Evolutionary conservation across 2,113 vertebrate genomes (phyloP).

Genomic region (Bolborhynchus lineola): DNA sequence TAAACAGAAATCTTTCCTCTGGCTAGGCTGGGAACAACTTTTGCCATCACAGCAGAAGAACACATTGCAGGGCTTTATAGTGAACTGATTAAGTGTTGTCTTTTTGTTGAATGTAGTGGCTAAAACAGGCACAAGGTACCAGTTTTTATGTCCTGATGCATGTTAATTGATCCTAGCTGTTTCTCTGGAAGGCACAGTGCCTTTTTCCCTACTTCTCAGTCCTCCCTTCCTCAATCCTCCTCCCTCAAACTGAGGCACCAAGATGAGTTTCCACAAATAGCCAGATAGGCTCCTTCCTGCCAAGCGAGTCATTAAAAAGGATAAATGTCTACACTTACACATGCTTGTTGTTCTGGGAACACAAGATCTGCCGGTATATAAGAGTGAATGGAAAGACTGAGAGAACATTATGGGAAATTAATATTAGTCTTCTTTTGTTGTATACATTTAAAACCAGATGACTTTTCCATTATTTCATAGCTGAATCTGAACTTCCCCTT

Average conservation of each 20-base stretch:
- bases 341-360: not conserved
- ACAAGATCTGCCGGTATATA: not conserved
- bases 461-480: not conserved
- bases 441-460: not conserved
- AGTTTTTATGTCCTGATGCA: not conserved
- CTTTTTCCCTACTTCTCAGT: not conserved
- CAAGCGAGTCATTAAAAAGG: not conserved
- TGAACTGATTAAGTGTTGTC: not conserved
- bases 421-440: not conserved
- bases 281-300: not conserved
- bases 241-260: not conserved
- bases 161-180: not conserved
- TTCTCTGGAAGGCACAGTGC: not conserved
- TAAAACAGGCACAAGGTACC: not conserved
- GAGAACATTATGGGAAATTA: not conserved
- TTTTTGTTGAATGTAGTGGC: not conserved
- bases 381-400: not conserved
- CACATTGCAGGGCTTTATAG: not conserved
- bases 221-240: not conserved
- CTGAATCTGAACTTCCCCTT: not conserved
- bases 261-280: not conserved
- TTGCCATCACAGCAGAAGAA: not conserved
- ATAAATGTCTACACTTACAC: not conserved
- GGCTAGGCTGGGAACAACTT: not conserved
- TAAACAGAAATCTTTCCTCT: not conserved